Conservation (phyloP, 2,888 invertebrate species). For the Diaphora mendica region DNA sequence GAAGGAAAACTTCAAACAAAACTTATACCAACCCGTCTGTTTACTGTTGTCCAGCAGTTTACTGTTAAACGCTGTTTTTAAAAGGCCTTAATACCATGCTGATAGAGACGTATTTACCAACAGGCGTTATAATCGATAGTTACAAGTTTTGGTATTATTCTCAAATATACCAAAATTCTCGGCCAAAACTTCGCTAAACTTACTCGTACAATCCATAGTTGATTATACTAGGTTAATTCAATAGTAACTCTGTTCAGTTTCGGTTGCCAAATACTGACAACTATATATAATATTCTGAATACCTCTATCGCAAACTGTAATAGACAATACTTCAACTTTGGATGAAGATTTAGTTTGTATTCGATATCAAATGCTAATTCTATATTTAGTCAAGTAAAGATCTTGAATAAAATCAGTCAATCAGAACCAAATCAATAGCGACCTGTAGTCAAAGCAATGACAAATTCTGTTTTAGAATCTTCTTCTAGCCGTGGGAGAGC, state of each 20-base stretch:
- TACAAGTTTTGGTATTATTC: neutral
- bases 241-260: constrained; percentile 37
- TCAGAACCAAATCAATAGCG: too few relatives aligned
- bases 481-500: too few relatives aligned
- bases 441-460: too few relatives aligned
- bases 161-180: neutral
- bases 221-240: constrained; percentile 38
- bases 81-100: too few relatives aligned
- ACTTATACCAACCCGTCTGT: too few relatives aligned
- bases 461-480: too few relatives aligned
- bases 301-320: neutral
- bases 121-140: neutral
- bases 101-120: neutral
- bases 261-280: constrained; percentile 30
- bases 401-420: too few relatives aligned
- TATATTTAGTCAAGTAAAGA: neutral
- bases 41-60: too few relatives aligned
- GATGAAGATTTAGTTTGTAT: neutral
- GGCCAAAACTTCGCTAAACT: constrained; percentile 17
- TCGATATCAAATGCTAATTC: neutral
- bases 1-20: too few relatives aligned
- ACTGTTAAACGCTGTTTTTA: too few relatives aligned
- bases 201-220: constrained; percentile 29
- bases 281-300: neutral
- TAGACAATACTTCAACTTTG: neutral